Percentiles rank a stretch among this genome's conserved stretches.
Conservation (phyloP, 2,113 vertebrate genomes). For the Xenopus tropicalis region DNA sequence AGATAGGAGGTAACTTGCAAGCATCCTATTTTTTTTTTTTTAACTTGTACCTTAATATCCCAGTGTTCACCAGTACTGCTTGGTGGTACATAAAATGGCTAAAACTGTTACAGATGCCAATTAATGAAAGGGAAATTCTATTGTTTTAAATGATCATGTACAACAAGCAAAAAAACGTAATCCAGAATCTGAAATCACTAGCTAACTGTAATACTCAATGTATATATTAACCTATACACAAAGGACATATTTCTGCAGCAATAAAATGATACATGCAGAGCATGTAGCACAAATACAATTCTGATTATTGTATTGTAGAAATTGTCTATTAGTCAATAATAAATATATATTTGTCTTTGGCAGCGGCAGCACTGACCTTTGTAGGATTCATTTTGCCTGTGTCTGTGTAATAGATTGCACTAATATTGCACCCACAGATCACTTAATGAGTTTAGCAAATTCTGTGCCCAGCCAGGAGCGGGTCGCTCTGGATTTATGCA, state of each 20-base stretch:
- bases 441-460: slow-evolving; percentile 36
- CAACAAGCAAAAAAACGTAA: too few species aligned
- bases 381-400: slow-evolving; percentile 6
- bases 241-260: background rate
- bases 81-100: too few species aligned
- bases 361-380: slow-evolving; percentile 29
- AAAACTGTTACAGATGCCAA: too few species aligned
- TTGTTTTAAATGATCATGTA: too few species aligned
- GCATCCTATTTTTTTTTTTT: too few species aligned
- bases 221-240: too few species aligned
- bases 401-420: slow-evolving; percentile 24
- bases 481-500: slow-evolving; percentile 11
- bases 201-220: too few species aligned
- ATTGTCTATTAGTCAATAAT: slow-evolving; percentile 10
- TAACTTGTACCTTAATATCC: too few species aligned
- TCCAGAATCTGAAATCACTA: too few species aligned
- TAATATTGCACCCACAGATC: slow-evolving; percentile 35
- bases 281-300: slow-evolving; percentile 11
- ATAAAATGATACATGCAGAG: slow-evolving; percentile 1
- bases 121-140: too few species aligned
- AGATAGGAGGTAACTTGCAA: too few species aligned
- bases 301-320: slow-evolving; percentile 11
- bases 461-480: slow-evolving; percentile 17
- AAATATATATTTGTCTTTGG: background rate
- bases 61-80: too few species aligned